Evolutionary conservation across 2,797 vertebrate genomes (phyloP).

Genomic region (Trachurus trachurus): DNA sequence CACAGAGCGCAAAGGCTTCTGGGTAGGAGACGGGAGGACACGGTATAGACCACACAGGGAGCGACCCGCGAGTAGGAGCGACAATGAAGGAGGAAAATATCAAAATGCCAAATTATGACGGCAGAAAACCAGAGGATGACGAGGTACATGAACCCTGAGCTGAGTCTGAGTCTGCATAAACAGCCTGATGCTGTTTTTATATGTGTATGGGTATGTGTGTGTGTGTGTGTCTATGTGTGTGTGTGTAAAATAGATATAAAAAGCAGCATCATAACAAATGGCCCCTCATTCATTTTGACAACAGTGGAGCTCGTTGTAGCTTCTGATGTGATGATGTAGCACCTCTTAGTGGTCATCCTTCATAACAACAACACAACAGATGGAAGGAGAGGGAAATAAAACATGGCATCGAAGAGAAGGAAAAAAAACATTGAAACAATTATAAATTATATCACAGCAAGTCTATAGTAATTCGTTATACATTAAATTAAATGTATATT

Average conservation of each 20-base stretch:
- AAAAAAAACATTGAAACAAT: too few relatives aligned
- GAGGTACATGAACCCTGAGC: too few relatives aligned
- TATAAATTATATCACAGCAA: too few relatives aligned
- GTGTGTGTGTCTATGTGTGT: neutral
- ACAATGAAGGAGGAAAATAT: neutral
- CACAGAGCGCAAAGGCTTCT: conserved; percentile 55
- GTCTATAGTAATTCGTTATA: too few relatives aligned
- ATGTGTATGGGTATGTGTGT: neutral
- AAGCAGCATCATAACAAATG: neutral
- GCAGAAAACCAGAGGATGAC: too few relatives aligned
- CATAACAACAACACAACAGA: conserved; percentile 4
- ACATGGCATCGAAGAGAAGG: neutral
- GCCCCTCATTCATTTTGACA: neutral
- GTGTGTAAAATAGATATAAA: neutral
- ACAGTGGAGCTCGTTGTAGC: neutral
- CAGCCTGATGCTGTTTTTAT: neutral
- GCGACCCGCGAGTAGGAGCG: neutral
- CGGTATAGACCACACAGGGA: conserved; percentile 15
- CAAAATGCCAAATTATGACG: neutral
- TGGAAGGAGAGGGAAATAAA: too few relatives aligned
- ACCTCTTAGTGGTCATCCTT: conserved; percentile 66
- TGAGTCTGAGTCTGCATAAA: too few relatives aligned
- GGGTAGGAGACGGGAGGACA: conserved; percentile 44
- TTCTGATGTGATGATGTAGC: conserved; percentile 38
- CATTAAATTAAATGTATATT: too few relatives aligned